Evolutionary conservation across 2,113 vertebrate genomes (phyloP).

Genomic region (Myiozetetes cayanensis): DNA sequence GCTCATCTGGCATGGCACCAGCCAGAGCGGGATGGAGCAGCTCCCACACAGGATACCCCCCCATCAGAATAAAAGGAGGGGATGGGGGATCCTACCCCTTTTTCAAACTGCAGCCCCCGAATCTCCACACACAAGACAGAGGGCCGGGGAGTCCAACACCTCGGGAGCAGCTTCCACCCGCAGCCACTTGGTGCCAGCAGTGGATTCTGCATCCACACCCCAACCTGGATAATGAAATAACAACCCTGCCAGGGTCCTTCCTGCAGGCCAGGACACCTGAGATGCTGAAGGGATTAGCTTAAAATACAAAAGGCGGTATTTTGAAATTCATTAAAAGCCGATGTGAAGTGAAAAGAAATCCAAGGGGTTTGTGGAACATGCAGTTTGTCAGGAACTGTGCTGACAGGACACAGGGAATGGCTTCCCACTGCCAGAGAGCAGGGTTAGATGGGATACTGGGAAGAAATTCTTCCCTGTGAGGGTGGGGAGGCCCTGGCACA

Average conservation of each 20-base stretch:
- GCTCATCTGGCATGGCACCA: accelerated
- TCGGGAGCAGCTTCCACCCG: background rate
- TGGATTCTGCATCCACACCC: background rate
- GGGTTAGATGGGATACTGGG: background rate
- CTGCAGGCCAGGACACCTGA: background rate
- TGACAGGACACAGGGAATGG: background rate
- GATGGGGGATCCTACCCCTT: accelerated
- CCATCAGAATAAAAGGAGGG: accelerated
- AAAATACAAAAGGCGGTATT: background rate
- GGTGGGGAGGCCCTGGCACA: background rate
- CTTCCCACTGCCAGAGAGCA: background rate
- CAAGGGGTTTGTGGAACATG: accelerated
- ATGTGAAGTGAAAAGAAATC: accelerated
- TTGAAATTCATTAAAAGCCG: background rate
- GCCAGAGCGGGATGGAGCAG: accelerated
- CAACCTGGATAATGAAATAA: accelerated
- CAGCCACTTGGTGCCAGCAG: slow-evolving; percentile 61
- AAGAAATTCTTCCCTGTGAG: accelerated
- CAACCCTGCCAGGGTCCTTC: accelerated
- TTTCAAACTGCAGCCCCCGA: background rate
- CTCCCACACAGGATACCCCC: background rate
- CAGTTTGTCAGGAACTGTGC: background rate
- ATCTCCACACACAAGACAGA: accelerated
- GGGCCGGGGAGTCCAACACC: accelerated
- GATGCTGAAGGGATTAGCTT: background rate